Evolutionary conservation across 1,140 invertebrate species (phyloP), one percentile per base, ranked within the genome.

Genomic region (Tenebrio molitor): DNA sequence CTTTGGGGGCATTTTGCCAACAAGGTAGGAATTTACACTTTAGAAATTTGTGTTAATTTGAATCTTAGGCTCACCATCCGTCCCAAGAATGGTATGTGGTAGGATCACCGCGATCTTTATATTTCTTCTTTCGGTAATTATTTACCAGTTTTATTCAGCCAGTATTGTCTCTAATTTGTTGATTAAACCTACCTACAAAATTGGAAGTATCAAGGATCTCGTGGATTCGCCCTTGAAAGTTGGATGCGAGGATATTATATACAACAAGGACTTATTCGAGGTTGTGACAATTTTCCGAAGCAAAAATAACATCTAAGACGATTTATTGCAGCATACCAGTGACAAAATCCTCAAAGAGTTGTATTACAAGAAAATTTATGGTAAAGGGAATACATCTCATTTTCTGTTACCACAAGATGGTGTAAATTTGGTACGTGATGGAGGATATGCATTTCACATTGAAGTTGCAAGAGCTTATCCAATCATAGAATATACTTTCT

Each of bases 1-100:
- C 80, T 62, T 76, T 85, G 21, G 83, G 83, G 16, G 82, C 82
- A 1, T 81, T 85, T 46, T 84, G 83, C 29, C 84, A 85, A 42
- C 84, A 85, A 78, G 84, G 80, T 80, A 44, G 2, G n/a, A n/a
- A n/a, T n/a, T n/a, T n/a, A n/a, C n/a, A n/a, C n/a, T n/a, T n/a
- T n/a, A 2, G 14, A 16, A 15, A 44, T n/a, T 44, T 44, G 15
- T 7, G 6, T 44, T 1, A 14, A 33, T 23, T 3, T 19, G 8
- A 15, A 36, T 63, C 42, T 23, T 10, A 42, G 16, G 36, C 1
- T 62, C 36, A 8, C 39, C 65, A 2, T 12, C 10, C 1, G 16
- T 17, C 0, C 65, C 65, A 1, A 29, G 50, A 25, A 33, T 68
- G 65, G n/a, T 33, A 0, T 69, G 50, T 36, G 73, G 75, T 0